A percentile compares a stretch with the other conserved stretches of the same genome.
These are phyloP conservation scores for Dicranocentrus wangi DNA, from an alignment of 2,888 invertebrate species.

Conservation along the genomic window DNA sequence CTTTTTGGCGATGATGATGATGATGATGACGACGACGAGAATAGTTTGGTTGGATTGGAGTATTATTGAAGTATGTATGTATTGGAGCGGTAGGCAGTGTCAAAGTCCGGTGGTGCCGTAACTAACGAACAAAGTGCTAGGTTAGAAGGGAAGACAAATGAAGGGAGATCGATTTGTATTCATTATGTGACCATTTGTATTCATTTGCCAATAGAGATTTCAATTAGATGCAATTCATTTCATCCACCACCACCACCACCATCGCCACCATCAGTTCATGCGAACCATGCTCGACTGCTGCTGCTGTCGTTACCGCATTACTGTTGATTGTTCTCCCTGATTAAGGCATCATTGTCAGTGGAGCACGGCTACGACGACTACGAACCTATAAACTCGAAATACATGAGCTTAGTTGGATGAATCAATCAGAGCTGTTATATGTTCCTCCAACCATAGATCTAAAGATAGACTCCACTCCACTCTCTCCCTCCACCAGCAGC, in stretches of 20 bases:
- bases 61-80: no score
- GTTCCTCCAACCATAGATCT: neutral
- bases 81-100: no score
- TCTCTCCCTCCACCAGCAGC: no score
- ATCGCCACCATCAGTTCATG: slow-evolving; percentile 23
- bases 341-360: slow-evolving; percentile 59
- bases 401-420: no score
- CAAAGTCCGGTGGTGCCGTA: no score
- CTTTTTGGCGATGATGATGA: no score
- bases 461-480: no score
- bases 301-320: slow-evolving; percentile 56
- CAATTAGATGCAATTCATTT: slow-evolving; percentile 40
- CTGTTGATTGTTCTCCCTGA: slow-evolving; percentile 59
- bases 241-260: slow-evolving; percentile 47
- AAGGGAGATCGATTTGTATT: slow-evolving; percentile 52
- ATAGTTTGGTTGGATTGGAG: no score
- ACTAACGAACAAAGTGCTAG: no score
- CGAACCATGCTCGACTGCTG: slow-evolving; percentile 15
- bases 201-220: slow-evolving; percentile 55
- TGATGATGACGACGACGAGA: no score
- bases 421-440: slow-evolving; percentile 42
- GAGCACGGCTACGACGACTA: slow-evolving; percentile 28
- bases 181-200: slow-evolving; percentile 56
- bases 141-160: slow-evolving; percentile 41
- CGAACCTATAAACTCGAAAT: no score